Base-by-base conservation (phyloP, 35 echinoderm and acorn worm species). In the Heliocidaris erythrogramma region DNA sequence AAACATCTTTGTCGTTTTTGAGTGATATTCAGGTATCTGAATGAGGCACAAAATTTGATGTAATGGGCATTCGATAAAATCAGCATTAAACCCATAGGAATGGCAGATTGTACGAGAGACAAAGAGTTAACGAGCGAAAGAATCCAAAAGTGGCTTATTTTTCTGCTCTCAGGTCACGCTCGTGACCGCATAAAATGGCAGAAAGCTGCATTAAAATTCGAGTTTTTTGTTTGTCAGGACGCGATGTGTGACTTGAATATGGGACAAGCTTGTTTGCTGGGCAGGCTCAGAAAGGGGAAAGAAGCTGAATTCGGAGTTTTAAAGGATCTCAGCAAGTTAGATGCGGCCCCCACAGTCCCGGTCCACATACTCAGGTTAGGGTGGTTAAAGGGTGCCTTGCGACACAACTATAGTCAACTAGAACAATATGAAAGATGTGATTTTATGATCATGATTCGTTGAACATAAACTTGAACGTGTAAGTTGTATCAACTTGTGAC, bases 231-330 rank as follows among this genome's bases (percentile, higher is more conserved):
- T 89, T 89, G 87, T 17, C 87, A 47, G 31, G 87, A 48, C 1
- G 31, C 87, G 31, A 89, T 47, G 31, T 32, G 47, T 89, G 87
- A 32, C 87, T 32, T 9, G 47, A 89, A 89, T 89, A 48, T 89
- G 87, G 87, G 87, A 89, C 87, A 89, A 48, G 87, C 87, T 32
- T 89, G 47, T 89, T 89, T 89, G 87, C 87, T 78, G 65, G 65
- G 18, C 65, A 78, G 65, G 7, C 65, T 78, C 65, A 78, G 65
- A 78, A 27, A 21, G 18, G 27, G 65, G 65, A 78, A n/a, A 7
- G 14, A n/a, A 27, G 65, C 65, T 78, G 18, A 78, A 21, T n/a
- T 78, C 18, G 65, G 18, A 24, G 65, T 78, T 78, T 78, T 27
- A 21, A 18, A 78, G 65, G 65, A 78, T 78, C 27, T 78, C 65